Base-by-base conservation (phyloP, 2,797 vertebrate species). In the Syngnathus acus region DNA sequence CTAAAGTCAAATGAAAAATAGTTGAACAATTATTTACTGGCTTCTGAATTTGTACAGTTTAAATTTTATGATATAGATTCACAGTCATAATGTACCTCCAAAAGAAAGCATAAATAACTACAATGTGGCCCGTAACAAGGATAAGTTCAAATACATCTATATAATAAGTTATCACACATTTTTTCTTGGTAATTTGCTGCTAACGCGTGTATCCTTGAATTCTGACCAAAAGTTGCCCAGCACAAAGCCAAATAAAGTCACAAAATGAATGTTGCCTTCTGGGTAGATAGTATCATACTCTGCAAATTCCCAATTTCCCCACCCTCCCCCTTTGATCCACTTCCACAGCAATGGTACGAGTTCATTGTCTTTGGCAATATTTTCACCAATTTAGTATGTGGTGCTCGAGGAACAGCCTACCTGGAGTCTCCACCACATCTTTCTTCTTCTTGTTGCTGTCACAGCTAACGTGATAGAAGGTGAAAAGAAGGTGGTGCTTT, bases 401-500 rank as follows among this genome's bases (percentile, higher is more conserved):
- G 40, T 62, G 2, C 6, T n/a, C 9, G 16, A 1, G 21, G 21
- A 45, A 4, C 11, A 26, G 60, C 43, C 53, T 23, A 97, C 96
- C 97, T 90, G 93, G 93, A 23, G 92, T 91, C 89, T 98, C 97
- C 73, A 98, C 83, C 63, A 92, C 72, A 47, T 99, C 96, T 75
- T 93, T 96, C 87, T 96, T 98, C 89, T 99, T 99, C 23, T 95
- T 95, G 77, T 93, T 95, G 82, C 88, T 96, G 82, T 99, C 95
- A 65, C 96, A 99, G 89, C 95, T 97, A 65, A 99, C 92, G 4
- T 99, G 97, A 80, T 91, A 95, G 86, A 98, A 96, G 37, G 94
- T 97, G 88, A 99, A 97, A 73, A 98, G 86, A 70, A 99, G 91
- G 84, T 99, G 97, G 68, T 99, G 96, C 72, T 93, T 97, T 78